These are phyloP conservation scores for Holothuria glaberrima DNA, from an alignment of 35 echinoderm and acorn worm genomes.

Conservation along the genomic window DNA sequence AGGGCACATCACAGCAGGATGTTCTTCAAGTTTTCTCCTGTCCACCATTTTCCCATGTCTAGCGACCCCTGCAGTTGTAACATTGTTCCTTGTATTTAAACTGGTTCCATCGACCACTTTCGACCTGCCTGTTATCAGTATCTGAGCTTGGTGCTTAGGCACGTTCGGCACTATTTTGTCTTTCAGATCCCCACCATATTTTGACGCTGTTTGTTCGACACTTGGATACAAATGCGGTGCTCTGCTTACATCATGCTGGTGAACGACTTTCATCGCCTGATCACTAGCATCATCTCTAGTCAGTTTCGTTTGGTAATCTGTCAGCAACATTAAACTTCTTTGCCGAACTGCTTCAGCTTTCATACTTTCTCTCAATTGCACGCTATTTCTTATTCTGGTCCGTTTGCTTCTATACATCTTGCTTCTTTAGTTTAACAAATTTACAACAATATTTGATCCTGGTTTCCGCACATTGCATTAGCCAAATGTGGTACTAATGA, in stretches of 20 bases:
- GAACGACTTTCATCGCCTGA: neutral
- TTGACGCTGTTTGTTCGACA: conserved; percentile 16
- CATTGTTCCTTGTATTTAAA: neutral
- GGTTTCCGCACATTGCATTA: no score
- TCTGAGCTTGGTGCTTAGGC: no score
- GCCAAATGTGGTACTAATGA: no score
- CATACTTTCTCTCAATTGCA: no score
- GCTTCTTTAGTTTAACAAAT: no score
- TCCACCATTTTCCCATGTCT: neutral
- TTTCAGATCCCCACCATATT: neutral
- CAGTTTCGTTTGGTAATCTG: no score
- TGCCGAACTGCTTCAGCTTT: no score
- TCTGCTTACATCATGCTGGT: no score
- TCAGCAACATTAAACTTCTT: no score
- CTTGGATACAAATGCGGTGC: neutral
- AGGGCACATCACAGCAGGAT: conserved; percentile 2
- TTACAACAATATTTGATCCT: no score
- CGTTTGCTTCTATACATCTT: no score
- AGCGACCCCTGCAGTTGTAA: neutral
- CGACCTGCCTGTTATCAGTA: neutral
- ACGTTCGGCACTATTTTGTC: neutral
- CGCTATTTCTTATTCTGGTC: no score
- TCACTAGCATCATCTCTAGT: neutral
- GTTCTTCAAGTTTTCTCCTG: neutral
- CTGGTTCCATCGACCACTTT: neutral